These are phyloP conservation scores for Chroicocephalus ridibundus DNA, from an alignment of 2,113 vertebrate species.

Conservation along the genomic window DNA sequence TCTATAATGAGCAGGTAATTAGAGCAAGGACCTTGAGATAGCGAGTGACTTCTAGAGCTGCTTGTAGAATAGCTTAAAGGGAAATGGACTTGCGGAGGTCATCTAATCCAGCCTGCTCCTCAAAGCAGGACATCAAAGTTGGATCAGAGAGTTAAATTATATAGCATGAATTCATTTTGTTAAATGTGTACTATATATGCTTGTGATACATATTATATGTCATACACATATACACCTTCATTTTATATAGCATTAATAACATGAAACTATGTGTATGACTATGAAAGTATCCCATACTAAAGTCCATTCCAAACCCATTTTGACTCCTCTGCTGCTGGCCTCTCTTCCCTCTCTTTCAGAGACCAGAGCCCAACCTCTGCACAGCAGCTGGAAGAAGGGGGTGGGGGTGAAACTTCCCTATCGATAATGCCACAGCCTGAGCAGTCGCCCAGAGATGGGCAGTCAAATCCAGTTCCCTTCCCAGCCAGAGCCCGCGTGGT, in stretches of 20 bases:
- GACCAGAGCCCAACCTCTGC: neutral
- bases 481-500: fast-evolving
- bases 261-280: neutral
- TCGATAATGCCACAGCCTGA: neutral
- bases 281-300: neutral
- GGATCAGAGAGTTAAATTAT: neutral
- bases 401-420: neutral
- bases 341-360: neutral
- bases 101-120: neutral
- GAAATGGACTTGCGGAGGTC: neutral
- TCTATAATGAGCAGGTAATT: neutral
- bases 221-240: neutral
- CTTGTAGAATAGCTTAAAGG: neutral
- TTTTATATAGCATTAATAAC: neutral
- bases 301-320: neutral
- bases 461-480: neutral
- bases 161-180: neutral
- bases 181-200: neutral
- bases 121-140: neutral
- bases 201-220: neutral
- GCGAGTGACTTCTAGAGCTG: neutral
- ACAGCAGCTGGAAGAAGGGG: neutral
- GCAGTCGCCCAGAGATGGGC: fast-evolving
- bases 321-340: neutral
- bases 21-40: neutral